A percentile compares a stretch with the other conserved stretches of the same genome.
Evolutionary conservation across 2,113 vertebrate genomes (phyloP).

Genomic region (Dromiciops gliroides): DNA sequence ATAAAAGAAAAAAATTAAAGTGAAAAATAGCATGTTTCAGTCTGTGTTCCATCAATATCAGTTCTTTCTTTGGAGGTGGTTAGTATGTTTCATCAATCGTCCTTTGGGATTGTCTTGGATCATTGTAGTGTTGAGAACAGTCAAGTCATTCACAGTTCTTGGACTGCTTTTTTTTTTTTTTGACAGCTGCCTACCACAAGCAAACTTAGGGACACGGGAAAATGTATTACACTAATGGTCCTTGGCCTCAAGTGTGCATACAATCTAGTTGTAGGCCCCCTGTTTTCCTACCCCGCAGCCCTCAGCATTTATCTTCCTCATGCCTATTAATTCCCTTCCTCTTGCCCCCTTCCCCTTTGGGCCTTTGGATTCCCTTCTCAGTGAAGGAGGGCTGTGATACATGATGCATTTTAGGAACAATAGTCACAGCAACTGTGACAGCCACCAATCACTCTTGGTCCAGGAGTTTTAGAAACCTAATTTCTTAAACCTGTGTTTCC

Average conservation of each 20-base stretch:
- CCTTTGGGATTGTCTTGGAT: too few relatives aligned
- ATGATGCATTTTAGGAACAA: neutral
- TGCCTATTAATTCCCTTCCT: neutral
- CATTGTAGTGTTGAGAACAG: too few relatives aligned
- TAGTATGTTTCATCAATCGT: too few relatives aligned
- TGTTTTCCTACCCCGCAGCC: neutral
- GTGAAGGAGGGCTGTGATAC: neutral
- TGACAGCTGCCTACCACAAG: neutral
- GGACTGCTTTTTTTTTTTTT: too few relatives aligned
- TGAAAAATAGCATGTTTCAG: too few relatives aligned
- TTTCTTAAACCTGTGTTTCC: neutral
- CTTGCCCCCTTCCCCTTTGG: neutral
- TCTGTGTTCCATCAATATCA: too few relatives aligned
- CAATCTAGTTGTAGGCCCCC: neutral
- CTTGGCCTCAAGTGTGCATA: neutral
- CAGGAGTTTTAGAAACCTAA: neutral
- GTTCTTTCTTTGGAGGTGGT: too few relatives aligned
- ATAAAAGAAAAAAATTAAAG: too few relatives aligned
- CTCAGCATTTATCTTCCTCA: neutral
- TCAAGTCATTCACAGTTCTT: too few relatives aligned
- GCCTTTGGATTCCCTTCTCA: neutral
- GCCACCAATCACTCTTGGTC: neutral
- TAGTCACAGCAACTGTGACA: neutral
- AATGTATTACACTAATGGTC: neutral
- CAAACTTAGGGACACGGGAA: neutral